Base-by-base conservation (phyloP, 2,797 vertebrate genomes). In the Etheostoma nigrum region DNA sequence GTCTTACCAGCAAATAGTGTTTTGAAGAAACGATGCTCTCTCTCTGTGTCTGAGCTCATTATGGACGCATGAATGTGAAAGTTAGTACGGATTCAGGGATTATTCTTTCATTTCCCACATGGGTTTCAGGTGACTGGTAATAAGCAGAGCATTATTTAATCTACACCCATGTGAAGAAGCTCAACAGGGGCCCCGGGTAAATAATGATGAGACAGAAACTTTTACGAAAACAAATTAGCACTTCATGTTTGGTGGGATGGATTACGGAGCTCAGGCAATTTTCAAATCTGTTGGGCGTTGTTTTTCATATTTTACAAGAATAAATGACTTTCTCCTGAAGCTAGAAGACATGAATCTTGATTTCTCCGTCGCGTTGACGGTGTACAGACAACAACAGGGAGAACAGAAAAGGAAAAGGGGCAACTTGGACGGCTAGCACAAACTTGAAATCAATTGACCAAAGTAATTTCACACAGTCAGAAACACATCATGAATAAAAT, bases 91-190 rank as follows among this genome's bases (percentile, higher is more conserved):
- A 65, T 71, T 8, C 18, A 72, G 27, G 69, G 79, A 85, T 85
- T 74, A 70, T 51, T 23, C 27, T 60, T 58, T 59, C 40, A 42
- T 70, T 63, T 64, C 61, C 49, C 44, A 48, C 6, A 58, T 30
- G 52, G 49, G 60, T 54, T 40, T 79, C 76, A 62, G 65, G 74
- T 75, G 81, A 81, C 27, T 73, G 85, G 78, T 72, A 73, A 67
- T 53, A 71, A 71, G 75, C 47, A 47, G 47, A 57, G 64, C 1
- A 16, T 72, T 68, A 77, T 45, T 69, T 74, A 76, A 82, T 73
- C 67, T 65, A 2, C 58, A 23, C 67, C 21, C 71, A 70, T 67
- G 55, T 67, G 47, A 76, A 70, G 27, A 59, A 18, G 45, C 52
- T 63, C 68, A 30, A 74, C 66, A 55, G 16, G 21, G 66, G 44